Evolutionary conservation across 2,797 vertebrate genomes (phyloP).

Genomic region (Myripristis jacobus): DNA sequence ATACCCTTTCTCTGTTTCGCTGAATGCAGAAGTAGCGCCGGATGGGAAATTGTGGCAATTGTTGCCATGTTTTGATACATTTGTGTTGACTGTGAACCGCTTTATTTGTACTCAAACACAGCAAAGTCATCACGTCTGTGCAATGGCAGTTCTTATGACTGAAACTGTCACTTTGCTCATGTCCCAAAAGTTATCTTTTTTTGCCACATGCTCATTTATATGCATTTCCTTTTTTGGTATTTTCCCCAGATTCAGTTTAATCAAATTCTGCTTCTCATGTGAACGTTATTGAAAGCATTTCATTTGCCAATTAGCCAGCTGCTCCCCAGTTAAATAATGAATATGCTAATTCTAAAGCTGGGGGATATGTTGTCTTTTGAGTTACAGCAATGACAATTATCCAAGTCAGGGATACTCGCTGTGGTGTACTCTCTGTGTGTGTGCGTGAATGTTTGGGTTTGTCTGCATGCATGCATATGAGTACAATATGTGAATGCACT

Average conservation of each 20-base stretch:
- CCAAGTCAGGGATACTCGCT: constrained; percentile 57
- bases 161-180: constrained; percentile 35
- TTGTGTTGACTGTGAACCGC: constrained; percentile 23
- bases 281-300: constrained; percentile 80
- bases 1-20: constrained; percentile 9
- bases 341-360: constrained; percentile 80
- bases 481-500: background rate
- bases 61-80: constrained; percentile 22
- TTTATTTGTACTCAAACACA: constrained; percentile 57
- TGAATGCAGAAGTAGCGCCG: constrained; percentile 1
- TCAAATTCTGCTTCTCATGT: constrained; percentile 77
- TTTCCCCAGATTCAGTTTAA: constrained; percentile 78
- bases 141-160: constrained; percentile 25
- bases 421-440: constrained; percentile 29
- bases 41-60: constrained; percentile 33
- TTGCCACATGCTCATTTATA: constrained; percentile 50
- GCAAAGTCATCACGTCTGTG: constrained; percentile 25
- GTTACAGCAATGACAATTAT: constrained; percentile 73
- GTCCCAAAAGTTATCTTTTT: constrained; percentile 40
- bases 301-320: constrained; percentile 83
- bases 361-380: constrained; percentile 78
- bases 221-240: constrained; percentile 62
- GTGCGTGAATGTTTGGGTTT: background rate
- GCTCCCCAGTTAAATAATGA: constrained; percentile 81
- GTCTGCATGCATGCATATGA: too few relatives aligned